Evolutionary conservation across 2,888 invertebrate genomes (phyloP).

Genomic region (Rhimphoctona megacephalus): DNA sequence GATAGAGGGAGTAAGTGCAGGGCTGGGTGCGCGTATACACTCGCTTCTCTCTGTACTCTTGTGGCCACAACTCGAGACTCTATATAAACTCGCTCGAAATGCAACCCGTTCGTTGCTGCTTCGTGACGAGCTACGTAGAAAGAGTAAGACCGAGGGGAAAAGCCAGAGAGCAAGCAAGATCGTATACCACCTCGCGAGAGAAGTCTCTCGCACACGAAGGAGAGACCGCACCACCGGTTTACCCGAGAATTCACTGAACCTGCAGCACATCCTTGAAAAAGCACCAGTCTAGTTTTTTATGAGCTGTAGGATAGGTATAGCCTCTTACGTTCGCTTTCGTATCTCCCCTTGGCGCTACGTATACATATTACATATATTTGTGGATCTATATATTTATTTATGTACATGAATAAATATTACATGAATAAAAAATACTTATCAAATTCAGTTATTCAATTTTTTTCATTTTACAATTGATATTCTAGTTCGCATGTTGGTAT

Average conservation of each 20-base stretch:
- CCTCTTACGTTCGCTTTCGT: conserved; percentile 40
- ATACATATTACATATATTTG: conserved; percentile 1
- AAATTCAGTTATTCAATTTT: too few relatives aligned
- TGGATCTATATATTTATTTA: conserved; percentile 16
- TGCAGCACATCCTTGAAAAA: conserved; percentile 71
- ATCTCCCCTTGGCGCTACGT: conserved; percentile 38
- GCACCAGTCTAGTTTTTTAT: conserved; percentile 71
- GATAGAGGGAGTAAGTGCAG: conserved; percentile 22
- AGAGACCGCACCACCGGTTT: conserved; percentile 72
- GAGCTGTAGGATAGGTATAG: conserved; percentile 53
- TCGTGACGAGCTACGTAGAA: conserved; percentile 61
- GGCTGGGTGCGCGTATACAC: conserved; percentile 30
- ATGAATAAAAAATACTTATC: not conserved
- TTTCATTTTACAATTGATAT: too few relatives aligned
- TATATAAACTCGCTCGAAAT: conserved; percentile 68
- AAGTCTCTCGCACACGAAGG: conserved; percentile 48
- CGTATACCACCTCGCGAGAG: conserved; percentile 25
- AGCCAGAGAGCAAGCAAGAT: conserved; percentile 29
- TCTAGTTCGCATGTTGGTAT: too few relatives aligned
- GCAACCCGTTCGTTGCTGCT: conserved; percentile 66
- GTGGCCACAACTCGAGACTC: conserved; percentile 52
- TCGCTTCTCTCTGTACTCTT: conserved; percentile 38
- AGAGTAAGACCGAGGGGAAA: conserved; percentile 25
- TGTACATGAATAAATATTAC: not conserved
- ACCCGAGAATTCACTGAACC: conserved; percentile 72